A percentile compares a stretch with the other conserved stretches of the same genome.
These are phyloP conservation scores for Ciconia nigra DNA, from an alignment of 2,797 vertebrate genomes.

Conservation along the genomic window DNA sequence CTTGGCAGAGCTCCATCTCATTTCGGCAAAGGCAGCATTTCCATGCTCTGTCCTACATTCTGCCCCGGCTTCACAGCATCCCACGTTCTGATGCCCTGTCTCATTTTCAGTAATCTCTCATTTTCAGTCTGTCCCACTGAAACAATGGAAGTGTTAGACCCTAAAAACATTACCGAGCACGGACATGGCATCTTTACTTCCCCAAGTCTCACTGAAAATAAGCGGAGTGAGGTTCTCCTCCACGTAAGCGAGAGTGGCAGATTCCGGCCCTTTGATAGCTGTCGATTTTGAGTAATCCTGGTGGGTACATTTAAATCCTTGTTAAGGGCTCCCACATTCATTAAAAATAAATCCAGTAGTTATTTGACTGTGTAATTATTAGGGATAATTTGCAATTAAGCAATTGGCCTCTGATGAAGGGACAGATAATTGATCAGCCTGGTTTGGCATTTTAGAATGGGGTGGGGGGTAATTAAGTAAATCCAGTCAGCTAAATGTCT, in stretches of 20 bases:
- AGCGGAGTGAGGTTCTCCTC: neutral
- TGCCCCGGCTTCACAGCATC: neutral
- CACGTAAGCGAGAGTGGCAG: neutral
- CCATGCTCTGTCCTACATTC: neutral
- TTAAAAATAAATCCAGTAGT: constrained; percentile 56
- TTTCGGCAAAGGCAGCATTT: neutral
- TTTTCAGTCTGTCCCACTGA: neutral
- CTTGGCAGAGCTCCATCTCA: constrained; percentile 39
- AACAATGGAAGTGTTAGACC: neutral
- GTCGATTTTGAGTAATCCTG: constrained; percentile 49
- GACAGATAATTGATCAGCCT: constrained; percentile 53
- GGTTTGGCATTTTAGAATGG: constrained; percentile 17
- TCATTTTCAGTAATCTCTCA: neutral
- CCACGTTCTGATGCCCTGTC: neutral
- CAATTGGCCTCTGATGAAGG: constrained; percentile 41
- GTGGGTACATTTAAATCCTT: constrained; percentile 48
- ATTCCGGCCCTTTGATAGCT: constrained; percentile 22
- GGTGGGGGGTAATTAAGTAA: constrained; percentile 56
- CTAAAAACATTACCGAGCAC: neutral
- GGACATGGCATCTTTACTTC: neutral
- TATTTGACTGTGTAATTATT: constrained; percentile 53
- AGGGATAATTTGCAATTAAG: constrained; percentile 63
- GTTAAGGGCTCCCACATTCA: constrained; percentile 50
- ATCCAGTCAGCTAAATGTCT: constrained; percentile 53
- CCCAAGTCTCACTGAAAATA: neutral